phyloP scores from a whole-genome alignment of 1,140 invertebrate species.

The Drosophila willistoni region DNA sequence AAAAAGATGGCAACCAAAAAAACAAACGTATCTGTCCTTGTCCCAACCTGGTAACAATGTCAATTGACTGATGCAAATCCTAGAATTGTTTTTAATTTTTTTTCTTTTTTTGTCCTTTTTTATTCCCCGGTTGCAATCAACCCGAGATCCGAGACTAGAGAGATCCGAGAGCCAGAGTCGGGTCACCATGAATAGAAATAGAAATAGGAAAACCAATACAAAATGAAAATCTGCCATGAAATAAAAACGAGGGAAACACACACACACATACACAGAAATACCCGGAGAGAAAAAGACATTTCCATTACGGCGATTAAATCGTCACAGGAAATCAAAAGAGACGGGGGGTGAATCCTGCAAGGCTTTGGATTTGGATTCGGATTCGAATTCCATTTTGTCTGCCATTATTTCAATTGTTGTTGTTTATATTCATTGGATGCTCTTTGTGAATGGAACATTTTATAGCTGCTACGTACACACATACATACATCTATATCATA shows the following conservation, averaged over 20 bases:
- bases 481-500: conserved; percentile 65
- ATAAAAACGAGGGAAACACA: conserved; percentile 37
- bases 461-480: conserved; percentile 55
- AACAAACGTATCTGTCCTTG: neutral
- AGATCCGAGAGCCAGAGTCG: neutral
- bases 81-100: conserved; percentile 9
- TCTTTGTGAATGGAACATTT: conserved; percentile 43
- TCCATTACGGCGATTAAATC: conserved; percentile 80
- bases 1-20: neutral
- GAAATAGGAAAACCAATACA: conserved; percentile 17
- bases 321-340: conserved; percentile 37
- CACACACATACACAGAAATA: conserved; percentile 26
- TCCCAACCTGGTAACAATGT: conserved; percentile 6
- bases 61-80: conserved; percentile 14
- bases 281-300: conserved; percentile 57
- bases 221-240: conserved; percentile 22
- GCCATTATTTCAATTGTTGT: conserved; percentile 77
- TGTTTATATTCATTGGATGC: conserved; percentile 76
- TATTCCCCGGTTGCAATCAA: conserved; percentile 13
- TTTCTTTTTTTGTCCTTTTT: neutral
- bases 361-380: conserved; percentile 25
- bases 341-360: conserved; percentile 31
- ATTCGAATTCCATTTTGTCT: conserved; percentile 60
- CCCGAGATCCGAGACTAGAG: conserved; percentile 8
- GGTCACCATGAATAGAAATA: conserved; percentile 20